These are phyloP conservation scores for Isichthys henryi DNA, from an alignment of 2,113 vertebrate genomes.

Conservation along the genomic window DNA sequence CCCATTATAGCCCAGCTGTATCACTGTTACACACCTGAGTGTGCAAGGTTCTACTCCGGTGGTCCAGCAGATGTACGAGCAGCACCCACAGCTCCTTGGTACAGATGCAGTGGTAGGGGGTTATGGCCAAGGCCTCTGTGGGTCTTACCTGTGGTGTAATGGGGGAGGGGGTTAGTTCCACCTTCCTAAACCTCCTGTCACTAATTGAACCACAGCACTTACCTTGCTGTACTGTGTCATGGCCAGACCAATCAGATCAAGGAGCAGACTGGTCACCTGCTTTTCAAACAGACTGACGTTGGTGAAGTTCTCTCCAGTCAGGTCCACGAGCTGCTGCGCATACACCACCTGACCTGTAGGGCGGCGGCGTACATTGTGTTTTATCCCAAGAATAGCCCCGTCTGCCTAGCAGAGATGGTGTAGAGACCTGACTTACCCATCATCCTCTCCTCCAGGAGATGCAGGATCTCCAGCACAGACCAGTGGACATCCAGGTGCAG, in stretches of 20 bases:
- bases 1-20: background rate
- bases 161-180: slow-evolving; percentile 12
- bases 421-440: slow-evolving; percentile 64
- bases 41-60: slow-evolving; percentile 71
- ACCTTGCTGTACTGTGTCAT: slow-evolving; percentile 85
- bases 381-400: slow-evolving; percentile 74
- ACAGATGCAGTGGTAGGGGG: slow-evolving; percentile 73
- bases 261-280: slow-evolving; percentile 77
- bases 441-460: slow-evolving; percentile 76
- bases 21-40: slow-evolving; percentile 65
- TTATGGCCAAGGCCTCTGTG: slow-evolving; percentile 70
- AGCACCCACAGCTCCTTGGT: slow-evolving; percentile 87
- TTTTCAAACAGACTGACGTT: slow-evolving; percentile 82
- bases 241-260: slow-evolving; percentile 76
- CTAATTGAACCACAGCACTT: slow-evolving; percentile 33
- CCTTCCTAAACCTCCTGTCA: background rate
- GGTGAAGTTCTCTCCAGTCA: slow-evolving; percentile 83
- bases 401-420: slow-evolving; percentile 79
- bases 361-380: slow-evolving; percentile 53
- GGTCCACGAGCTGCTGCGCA: slow-evolving; percentile 77
- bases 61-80: slow-evolving; percentile 77
- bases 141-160: slow-evolving; percentile 69
- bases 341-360: slow-evolving; percentile 83
- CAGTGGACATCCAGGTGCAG: slow-evolving; percentile 88
- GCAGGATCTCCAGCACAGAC: slow-evolving; percentile 83